Conservation (phyloP, 2,113 vertebrate species). For the Podarcis raffonei region DNA sequence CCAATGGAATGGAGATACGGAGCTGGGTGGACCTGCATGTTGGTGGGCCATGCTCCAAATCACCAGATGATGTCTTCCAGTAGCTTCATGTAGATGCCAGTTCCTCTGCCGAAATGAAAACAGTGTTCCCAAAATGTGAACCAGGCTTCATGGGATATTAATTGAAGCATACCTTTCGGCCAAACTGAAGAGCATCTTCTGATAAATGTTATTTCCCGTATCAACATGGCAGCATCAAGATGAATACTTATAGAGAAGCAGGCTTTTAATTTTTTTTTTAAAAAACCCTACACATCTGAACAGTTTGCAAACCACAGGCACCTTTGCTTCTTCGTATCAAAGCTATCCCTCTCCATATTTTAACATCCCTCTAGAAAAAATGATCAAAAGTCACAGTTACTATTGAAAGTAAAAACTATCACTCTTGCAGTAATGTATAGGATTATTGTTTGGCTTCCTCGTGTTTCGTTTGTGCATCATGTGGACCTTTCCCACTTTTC, state of each 20-base stretch:
- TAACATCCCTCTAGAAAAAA: neutral
- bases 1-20: no score
- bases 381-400: neutral
- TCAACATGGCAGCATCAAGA: fast-evolving
- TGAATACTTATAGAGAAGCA: neutral
- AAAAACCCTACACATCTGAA: neutral
- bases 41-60: no score
- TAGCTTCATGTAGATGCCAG: neutral
- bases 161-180: neutral
- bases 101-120: slow-evolving; percentile 6
- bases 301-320: neutral
- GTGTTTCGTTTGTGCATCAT: neutral
- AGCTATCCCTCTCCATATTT: neutral
- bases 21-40: no score
- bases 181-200: neutral
- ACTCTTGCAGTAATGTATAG: fast-evolving
- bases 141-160: neutral
- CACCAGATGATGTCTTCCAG: no score
- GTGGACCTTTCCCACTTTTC: neutral
- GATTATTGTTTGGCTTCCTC: neutral
- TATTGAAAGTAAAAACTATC: neutral
- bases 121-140: neutral
- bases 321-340: neutral
- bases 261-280: neutral
- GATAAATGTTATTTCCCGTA: neutral